Percentiles rank a stretch among this genome's conserved stretches.
Conservation (phyloP, 2,888 invertebrate genomes). For the Baccha elongata region DNA sequence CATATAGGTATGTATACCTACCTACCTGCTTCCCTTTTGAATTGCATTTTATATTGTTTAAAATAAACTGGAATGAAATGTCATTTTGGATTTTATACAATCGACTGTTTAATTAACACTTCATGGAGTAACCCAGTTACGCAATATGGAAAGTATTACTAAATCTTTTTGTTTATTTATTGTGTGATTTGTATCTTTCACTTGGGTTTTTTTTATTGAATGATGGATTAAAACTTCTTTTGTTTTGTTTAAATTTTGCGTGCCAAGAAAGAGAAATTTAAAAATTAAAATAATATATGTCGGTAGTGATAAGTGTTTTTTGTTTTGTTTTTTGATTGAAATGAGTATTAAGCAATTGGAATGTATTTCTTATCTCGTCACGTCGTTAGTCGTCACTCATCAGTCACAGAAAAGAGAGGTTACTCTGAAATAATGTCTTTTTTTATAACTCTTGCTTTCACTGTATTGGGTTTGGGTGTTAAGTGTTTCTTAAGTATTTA, state of each 20-base stretch:
- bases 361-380: slow-evolving; percentile 24
- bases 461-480: not conserved
- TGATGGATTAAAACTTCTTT: slow-evolving; percentile 21
- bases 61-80: too few relatives aligned
- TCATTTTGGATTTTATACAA: too few relatives aligned
- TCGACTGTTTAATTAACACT: slow-evolving; percentile 56
- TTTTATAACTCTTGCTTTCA: not conserved
- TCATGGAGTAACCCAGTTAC: slow-evolving; percentile 16
- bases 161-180: slow-evolving; percentile 13
- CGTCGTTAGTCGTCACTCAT: not conserved
- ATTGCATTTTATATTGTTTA: too few relatives aligned
- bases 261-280: slow-evolving; percentile 63
- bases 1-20: too few relatives aligned
- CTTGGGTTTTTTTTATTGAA: slow-evolving; percentile 40
- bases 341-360: slow-evolving; percentile 38
- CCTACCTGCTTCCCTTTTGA: too few relatives aligned
- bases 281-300: slow-evolving; percentile 39
- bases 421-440: slow-evolving; percentile 4
- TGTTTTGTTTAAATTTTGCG: slow-evolving; percentile 26
- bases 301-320: slow-evolving; percentile 27
- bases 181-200: slow-evolving; percentile 34
- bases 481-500: not conserved
- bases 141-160: slow-evolving; percentile 63
- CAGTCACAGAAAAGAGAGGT: slow-evolving; percentile 1
- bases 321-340: slow-evolving; percentile 32